A percentile compares a stretch with the other conserved stretches of the same genome.
These are phyloP conservation scores for Dunckerocampus dactyliophorus DNA, from an alignment of 2,113 vertebrate species.

Conservation along the genomic window DNA sequence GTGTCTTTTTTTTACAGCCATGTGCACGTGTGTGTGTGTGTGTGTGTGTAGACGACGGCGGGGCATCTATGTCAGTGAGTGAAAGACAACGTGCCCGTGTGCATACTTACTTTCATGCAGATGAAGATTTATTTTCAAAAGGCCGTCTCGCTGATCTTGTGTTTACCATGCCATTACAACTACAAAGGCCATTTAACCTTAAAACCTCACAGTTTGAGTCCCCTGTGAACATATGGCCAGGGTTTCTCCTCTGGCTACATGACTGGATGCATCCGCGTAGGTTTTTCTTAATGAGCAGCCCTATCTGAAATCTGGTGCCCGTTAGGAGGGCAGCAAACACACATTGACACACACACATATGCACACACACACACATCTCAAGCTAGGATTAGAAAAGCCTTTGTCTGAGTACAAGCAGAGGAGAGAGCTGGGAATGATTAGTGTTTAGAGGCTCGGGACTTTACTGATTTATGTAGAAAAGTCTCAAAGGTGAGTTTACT, in stretches of 20 bases:
- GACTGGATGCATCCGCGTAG: constrained; percentile 72
- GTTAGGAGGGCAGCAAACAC: constrained; percentile 64
- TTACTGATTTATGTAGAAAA: constrained; percentile 75
- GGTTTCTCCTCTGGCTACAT: constrained; percentile 69
- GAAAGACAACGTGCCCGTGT: constrained; percentile 46
- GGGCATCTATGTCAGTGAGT: constrained; percentile 56
- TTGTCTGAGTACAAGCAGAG: constrained; percentile 67
- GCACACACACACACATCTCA: constrained; percentile 59
- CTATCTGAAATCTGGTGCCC: constrained; percentile 75
- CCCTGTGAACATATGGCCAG: constrained; percentile 70
- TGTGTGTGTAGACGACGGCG: constrained; percentile 33
- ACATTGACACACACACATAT: constrained; percentile 30
- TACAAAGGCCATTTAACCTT: constrained; percentile 76
- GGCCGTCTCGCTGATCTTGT: constrained; percentile 58
- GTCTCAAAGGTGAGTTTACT: constrained; percentile 74
- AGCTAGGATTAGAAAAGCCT: constrained; percentile 73
- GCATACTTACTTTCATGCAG: constrained; percentile 18
- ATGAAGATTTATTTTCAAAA: constrained; percentile 64
- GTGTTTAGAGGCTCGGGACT: constrained; percentile 73
- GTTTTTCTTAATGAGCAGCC: constrained; percentile 74
- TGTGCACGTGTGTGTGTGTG: constrained; percentile 28
- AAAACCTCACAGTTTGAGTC: constrained; percentile 74
- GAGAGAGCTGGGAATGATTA: constrained; percentile 75
- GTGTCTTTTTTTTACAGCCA: constrained; percentile 25
- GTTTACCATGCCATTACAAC: constrained; percentile 74